These are phyloP conservation scores for Calonectris borealis DNA, from an alignment of 2,113 vertebrate genomes.

Conservation along the genomic window DNA sequence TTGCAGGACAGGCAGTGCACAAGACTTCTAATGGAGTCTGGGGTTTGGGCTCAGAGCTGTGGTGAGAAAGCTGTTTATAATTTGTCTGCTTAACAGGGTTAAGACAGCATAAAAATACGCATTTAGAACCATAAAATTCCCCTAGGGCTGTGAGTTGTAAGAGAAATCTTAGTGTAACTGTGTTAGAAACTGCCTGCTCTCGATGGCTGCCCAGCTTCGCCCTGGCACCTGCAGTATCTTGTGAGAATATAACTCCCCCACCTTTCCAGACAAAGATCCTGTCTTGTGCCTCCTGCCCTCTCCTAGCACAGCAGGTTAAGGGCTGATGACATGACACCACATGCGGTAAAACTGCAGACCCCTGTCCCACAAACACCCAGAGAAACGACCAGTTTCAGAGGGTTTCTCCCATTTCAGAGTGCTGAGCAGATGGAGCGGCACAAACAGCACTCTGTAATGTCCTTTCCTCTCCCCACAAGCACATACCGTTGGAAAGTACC, in stretches of 20 bases:
- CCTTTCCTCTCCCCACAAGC: background rate
- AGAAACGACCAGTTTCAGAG: background rate
- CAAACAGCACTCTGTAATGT: background rate
- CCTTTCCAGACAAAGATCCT: background rate
- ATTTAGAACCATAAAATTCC: background rate
- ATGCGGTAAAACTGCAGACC: background rate
- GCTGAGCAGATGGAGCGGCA: background rate
- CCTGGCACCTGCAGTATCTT: background rate
- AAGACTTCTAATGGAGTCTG: background rate
- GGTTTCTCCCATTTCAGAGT: background rate
- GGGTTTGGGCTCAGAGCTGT: background rate
- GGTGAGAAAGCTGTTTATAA: background rate
- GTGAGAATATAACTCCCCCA: background rate
- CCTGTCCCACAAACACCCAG: background rate
- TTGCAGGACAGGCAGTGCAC: background rate
- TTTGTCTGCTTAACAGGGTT: background rate
- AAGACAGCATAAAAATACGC: background rate
- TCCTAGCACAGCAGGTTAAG: background rate
- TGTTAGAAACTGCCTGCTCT: background rate
- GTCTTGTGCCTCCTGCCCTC: background rate
- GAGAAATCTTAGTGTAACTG: background rate
- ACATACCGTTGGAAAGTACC: fast-evolving
- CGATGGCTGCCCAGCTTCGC: background rate
- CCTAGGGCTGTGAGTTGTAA: background rate
- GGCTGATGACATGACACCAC: background rate